These are phyloP conservation scores for Diacarnus erythraeanus DNA, from an alignment of 37 sponge, comb jelly and placozoan genomes.

Conservation along the genomic window DNA sequence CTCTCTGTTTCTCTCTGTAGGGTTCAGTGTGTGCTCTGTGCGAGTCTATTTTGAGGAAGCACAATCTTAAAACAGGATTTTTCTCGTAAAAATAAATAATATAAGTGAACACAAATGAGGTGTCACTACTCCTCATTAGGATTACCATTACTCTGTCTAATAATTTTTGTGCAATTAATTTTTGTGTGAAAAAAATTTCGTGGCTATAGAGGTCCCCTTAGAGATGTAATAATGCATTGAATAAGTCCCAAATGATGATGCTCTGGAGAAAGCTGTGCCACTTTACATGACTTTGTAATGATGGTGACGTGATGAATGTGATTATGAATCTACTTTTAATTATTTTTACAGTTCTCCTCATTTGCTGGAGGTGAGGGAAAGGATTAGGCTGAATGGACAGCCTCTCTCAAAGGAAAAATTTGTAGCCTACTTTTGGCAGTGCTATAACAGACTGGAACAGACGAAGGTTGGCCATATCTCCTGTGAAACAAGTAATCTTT, in stretches of 20 bases:
- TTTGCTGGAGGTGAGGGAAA: slow-evolving; percentile 91
- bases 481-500: no score
- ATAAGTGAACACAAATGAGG: no score
- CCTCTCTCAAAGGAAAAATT: slow-evolving; percentile 79
- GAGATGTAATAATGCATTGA: no score
- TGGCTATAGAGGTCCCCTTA: no score
- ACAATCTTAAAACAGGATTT: slow-evolving; percentile 85
- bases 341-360: slow-evolving; percentile 77
- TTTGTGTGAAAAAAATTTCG: no score
- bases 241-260: no score
- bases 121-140: no score
- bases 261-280: no score
- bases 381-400: slow-evolving; percentile 90
- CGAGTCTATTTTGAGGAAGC: slow-evolving; percentile 79
- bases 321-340: neutral
- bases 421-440: slow-evolving; percentile 80
- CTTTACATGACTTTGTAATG: no score
- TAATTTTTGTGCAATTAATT: no score
- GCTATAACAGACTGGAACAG: slow-evolving; percentile 49
- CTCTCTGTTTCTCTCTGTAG: slow-evolving; percentile 15
- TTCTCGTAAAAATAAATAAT: slow-evolving; percentile 82
- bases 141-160: no score
- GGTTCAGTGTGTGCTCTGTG: slow-evolving; percentile 92
- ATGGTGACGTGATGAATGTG: neutral
- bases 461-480: slow-evolving; percentile 71